Percentiles rank a stretch among this genome's conserved stretches.
These are phyloP conservation scores for Rhodeus uyekii DNA, from an alignment of 2,797 vertebrate species.

Conservation along the genomic window DNA sequence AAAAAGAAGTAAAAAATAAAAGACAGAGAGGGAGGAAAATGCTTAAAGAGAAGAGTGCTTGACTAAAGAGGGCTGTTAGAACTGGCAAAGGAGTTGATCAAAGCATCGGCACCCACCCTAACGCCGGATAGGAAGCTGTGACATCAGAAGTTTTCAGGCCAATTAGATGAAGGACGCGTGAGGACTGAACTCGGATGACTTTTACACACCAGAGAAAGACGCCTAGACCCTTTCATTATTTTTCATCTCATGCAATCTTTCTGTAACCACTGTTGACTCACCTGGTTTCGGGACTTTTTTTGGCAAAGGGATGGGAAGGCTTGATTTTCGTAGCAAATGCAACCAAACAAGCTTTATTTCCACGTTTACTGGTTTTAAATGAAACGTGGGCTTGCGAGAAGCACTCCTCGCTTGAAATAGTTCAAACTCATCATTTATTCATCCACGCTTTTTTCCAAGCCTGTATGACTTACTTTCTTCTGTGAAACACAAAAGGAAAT, in stretches of 20 bases:
- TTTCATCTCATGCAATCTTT: background rate
- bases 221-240: background rate
- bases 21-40: conserved; percentile 28
- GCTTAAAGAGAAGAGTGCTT: conserved; percentile 33
- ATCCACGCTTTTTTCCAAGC: background rate
- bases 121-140: conserved; percentile 45
- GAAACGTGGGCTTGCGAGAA: background rate
- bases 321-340: background rate
- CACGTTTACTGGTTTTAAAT: background rate
- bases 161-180: conserved; percentile 39
- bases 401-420: background rate
- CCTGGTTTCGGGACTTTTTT: background rate
- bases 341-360: background rate
- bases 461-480: background rate
- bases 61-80: conserved; percentile 50
- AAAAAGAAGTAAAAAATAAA: conserved; percentile 31
- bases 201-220: conserved; percentile 11
- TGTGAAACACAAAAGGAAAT: background rate
- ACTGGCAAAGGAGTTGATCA: conserved; percentile 42
- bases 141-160: conserved; percentile 28
- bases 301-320: background rate
- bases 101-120: conserved; percentile 71
- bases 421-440: background rate
- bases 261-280: background rate
- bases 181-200: conserved; percentile 20